Conservation (phyloP, 2,797 vertebrate species). For the Emydoidea blandingii region DNA sequence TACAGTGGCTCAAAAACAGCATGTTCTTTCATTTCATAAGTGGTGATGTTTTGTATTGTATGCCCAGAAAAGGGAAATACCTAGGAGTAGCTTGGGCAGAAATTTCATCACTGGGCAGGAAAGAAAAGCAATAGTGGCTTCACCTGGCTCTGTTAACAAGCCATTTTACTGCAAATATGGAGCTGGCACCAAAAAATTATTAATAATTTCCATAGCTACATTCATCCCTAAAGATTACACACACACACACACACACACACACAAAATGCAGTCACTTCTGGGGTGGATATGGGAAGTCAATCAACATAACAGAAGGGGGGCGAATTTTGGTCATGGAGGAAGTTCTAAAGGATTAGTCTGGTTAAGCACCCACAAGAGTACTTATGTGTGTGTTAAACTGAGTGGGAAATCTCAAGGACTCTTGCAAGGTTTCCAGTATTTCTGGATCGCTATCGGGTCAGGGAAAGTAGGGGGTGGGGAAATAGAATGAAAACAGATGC, state of each 20-base stretch:
- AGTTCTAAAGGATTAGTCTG: not conserved
- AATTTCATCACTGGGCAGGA: rapidly evolving
- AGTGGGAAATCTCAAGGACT: not conserved
- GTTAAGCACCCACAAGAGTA: too few relatives aligned
- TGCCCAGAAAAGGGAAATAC: not conserved
- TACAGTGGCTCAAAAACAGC: not conserved
- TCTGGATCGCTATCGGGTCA: not conserved
- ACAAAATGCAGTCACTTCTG: not conserved
- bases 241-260: not conserved
- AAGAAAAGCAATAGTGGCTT: not conserved
- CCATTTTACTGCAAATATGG: rapidly evolving
- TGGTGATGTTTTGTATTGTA: rapidly evolving
- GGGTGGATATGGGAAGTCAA: not conserved
- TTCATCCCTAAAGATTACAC: not conserved
- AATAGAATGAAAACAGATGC: not conserved
- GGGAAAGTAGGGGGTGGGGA: not conserved
- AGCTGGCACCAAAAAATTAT: not conserved
- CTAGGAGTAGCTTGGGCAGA: not conserved
- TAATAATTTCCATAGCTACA: not conserved
- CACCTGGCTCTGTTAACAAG: not conserved
- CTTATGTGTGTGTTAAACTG: not conserved
- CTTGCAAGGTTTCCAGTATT: not conserved
- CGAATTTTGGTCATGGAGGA: not conserved
- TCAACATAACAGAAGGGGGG: not conserved
- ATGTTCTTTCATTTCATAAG: not conserved